Evolutionary conservation across 2,797 vertebrate species (phyloP), one percentile per base, ranked within the genome.

Genomic region (Sebastolobus altivelis): DNA sequence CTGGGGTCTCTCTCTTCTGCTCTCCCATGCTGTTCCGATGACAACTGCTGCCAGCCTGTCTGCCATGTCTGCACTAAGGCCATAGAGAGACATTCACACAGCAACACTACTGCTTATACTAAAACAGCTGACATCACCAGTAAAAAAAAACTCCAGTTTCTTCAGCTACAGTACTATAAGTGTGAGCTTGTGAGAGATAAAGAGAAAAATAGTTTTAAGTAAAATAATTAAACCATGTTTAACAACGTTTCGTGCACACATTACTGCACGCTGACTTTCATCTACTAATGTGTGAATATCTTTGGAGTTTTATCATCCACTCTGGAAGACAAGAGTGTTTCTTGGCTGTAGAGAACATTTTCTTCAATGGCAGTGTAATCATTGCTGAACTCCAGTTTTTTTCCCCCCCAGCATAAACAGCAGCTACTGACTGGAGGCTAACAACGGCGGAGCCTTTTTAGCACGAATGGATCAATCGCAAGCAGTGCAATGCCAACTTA

Each of bases 41-140:
- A 89, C 91, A 91, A 92, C 85, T 88, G 91, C 90, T 92, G 86
- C 83, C 86, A 90, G 80, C 33, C 75, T 75, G 81, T 89, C 87
- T 79, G 77, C 86, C 75, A 63, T 69, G 72, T 86, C 84, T 43
- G 31, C 49, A 65, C 37, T 25, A 8, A 29, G 27, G 55, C 56
- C 63, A 12, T 27, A 33, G 61, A 55, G 71, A 85, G 60, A 89
- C 84, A 20, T 37, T 80, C 74, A 52, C 58, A 49, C 65, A 49
- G 77, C 37, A 77, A 40, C 46, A 14, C 70, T 8, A 14, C 13
- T 29, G 72, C 65, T 79, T 69, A 31, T 1, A 1, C 58, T 54
- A 7, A 60, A 77, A 80, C 82, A 89, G 80, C 82, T 87, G 77
- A 69, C 74, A 58, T 37, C 38, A 33, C 54, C 66, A 46, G 52